Evolutionary conservation across 53 echinoderm and acorn worm genomes (phyloP).

Genomic region (Actinopyga echinites): DNA sequence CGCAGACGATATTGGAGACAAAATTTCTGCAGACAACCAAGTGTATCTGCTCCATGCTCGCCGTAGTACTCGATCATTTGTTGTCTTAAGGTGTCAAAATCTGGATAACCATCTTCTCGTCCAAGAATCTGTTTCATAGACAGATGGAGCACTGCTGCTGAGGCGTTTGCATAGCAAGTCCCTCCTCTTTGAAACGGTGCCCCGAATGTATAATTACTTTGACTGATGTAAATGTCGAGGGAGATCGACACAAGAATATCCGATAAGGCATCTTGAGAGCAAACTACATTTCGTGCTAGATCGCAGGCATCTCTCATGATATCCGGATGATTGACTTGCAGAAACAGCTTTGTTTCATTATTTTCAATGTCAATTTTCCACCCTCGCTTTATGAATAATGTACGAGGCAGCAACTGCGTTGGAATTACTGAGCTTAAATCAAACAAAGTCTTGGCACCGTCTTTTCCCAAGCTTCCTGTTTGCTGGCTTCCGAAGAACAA

Average conservation of each 20-base stretch:
- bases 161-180: conserved; percentile 45
- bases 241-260: conserved; percentile 16
- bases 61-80: conserved; percentile 11
- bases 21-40: background rate
- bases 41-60: background rate
- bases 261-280: conserved; percentile 16
- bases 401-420: conserved; percentile 1
- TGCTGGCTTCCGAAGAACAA: no score
- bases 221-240: conserved; percentile 36
- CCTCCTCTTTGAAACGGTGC: conserved; percentile 6
- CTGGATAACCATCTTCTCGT: conserved; percentile 52
- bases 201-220: background rate
- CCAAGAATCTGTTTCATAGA: conserved; percentile 38
- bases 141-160: conserved; percentile 38
- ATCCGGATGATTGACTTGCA: conserved; percentile 52
- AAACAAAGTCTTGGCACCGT: conserved; percentile 13
- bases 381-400: conserved; percentile 37
- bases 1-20: background rate
- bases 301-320: conserved; percentile 11
- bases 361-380: conserved; percentile 28
- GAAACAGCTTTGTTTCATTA: conserved; percentile 36
- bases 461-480: no score
- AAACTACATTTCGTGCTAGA: conserved; percentile 23
- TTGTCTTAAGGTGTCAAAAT: conserved; percentile 3
- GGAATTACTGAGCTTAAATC: conserved; percentile 33